Evolutionary conservation across 2,113 vertebrate species (phyloP).

Genomic region (Trematomus loennbergii): DNA sequence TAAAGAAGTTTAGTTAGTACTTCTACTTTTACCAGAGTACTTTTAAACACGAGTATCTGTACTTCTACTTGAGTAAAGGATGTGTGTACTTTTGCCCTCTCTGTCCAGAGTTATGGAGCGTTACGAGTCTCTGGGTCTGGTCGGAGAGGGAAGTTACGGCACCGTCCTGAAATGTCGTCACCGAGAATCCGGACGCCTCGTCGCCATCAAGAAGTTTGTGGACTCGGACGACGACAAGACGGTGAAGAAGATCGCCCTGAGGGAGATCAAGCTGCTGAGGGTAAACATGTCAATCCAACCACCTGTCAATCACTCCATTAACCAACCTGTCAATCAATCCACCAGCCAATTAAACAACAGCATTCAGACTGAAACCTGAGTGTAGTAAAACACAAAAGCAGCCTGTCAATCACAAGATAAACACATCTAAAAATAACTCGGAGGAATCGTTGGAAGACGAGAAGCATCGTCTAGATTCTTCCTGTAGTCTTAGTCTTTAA

Average conservation of each 20-base stretch:
- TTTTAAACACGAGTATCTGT: no score
- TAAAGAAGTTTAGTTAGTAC: no score
- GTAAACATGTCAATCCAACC: conserved; percentile 37
- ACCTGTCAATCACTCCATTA: conserved; percentile 24
- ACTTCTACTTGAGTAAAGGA: no score
- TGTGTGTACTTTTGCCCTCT: no score
- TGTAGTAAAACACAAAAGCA: no score
- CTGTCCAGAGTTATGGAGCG: conserved; percentile 80
- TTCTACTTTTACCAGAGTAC: no score
- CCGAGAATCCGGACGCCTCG: conserved; percentile 86
- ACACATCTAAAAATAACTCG: conserved; percentile 1
- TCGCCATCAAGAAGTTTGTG: conserved; percentile 92
- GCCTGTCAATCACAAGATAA: conserved; percentile 28
- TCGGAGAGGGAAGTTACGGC: conserved; percentile 92
- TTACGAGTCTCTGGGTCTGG: conserved; percentile 87
- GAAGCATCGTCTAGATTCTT: neutral
- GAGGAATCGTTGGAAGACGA: neutral
- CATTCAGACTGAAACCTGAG: no score
- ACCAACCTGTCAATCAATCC: neutral
- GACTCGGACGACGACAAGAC: conserved; percentile 88
- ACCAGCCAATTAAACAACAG: no score
- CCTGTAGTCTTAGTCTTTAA: neutral
- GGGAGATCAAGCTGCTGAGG: conserved; percentile 76
- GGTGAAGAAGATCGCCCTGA: conserved; percentile 87
- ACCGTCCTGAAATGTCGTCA: conserved; percentile 90